Conservation (phyloP, 1,140 invertebrate genomes). For the Neocloeon triangulifer region DNA sequence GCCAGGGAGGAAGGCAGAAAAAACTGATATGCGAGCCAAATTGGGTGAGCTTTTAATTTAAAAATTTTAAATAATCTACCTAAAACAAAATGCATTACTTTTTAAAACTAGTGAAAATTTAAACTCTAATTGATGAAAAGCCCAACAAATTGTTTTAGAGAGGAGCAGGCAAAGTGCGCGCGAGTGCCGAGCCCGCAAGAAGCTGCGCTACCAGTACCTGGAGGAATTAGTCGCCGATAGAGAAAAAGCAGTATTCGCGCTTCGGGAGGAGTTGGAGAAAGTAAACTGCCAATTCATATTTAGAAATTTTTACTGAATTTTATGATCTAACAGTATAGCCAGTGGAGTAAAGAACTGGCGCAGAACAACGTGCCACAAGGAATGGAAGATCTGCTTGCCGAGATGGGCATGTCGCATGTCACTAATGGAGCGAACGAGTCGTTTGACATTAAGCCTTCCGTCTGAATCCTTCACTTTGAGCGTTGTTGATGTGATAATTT, state of each 20-base stretch:
- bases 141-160: constrained; percentile 51
- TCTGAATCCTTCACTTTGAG: constrained; percentile 3
- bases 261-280: constrained; percentile 78
- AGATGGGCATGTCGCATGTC: constrained; percentile 29
- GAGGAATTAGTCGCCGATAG: constrained; percentile 85
- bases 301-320: background rate
- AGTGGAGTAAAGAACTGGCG: constrained; percentile 56
- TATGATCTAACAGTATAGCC: constrained; percentile 34
- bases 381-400: constrained; percentile 46
- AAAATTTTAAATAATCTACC: background rate
- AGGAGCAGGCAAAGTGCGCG: constrained; percentile 88
- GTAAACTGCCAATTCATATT: constrained; percentile 24
- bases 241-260: constrained; percentile 76
- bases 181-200: constrained; percentile 91
- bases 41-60: constrained; percentile 33
- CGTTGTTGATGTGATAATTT: constrained; percentile 4
- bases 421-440: constrained; percentile 6
- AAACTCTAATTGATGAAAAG: background rate
- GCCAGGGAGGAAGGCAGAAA: constrained; percentile 68
- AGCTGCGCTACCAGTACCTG: constrained; percentile 89
- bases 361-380: constrained; percentile 54
- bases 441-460: background rate
- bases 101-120: background rate
- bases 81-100: background rate
- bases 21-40: constrained; percentile 86